Base-by-base conservation (phyloP, 2,113 vertebrate species). In the Pelobates fuscus region DNA sequence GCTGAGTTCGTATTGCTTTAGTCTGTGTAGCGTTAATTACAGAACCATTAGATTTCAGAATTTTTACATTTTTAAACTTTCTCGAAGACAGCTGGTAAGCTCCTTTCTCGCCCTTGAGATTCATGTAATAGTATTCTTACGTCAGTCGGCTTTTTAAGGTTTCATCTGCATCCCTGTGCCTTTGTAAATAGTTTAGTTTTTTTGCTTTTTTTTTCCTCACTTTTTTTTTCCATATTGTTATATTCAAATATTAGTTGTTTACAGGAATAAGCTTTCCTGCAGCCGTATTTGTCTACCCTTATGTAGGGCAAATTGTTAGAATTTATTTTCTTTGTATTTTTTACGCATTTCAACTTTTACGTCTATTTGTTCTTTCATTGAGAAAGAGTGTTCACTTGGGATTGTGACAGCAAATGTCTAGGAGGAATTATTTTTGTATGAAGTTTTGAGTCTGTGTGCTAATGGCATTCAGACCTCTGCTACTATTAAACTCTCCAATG, bases 221-320 rank as follows among this genome's bases (percentile, higher is more conserved):
- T 32, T 46, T 27, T 8, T 27, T 23, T 59, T 65, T 30, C 82
- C 85, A 80, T 81, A 79, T 46, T 80, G 46, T 78, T 81, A 81
- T 64, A 83, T 79, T 81, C 70, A 83, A 14, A 37, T 63, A 11
- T 63, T 63, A 72, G 37, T 24, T 49, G 43, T 71, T 62, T 27
- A 71, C 43, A 62, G 54, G 32, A 55, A 37, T 27, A 32, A 3
- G 1, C 29, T 41, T 11, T 60, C 41, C 5, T 57, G 29, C 6
- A n/a, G 21, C 55, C n/a, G n/a, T 67, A n/a, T 49, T 54, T 37
- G 29, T 70, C 55, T 44, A 55, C 67, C 54, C 32, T 18, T 26
- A n/a, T 44, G 26, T 30, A 59, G 32, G 54, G 32, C 55, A 59
- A 44, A 59, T 5, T 70, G 30, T 43, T 68, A 20, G 23, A 54